Conservation (phyloP, 1,140 invertebrate genomes). For the Zaprionus camerounensis region DNA sequence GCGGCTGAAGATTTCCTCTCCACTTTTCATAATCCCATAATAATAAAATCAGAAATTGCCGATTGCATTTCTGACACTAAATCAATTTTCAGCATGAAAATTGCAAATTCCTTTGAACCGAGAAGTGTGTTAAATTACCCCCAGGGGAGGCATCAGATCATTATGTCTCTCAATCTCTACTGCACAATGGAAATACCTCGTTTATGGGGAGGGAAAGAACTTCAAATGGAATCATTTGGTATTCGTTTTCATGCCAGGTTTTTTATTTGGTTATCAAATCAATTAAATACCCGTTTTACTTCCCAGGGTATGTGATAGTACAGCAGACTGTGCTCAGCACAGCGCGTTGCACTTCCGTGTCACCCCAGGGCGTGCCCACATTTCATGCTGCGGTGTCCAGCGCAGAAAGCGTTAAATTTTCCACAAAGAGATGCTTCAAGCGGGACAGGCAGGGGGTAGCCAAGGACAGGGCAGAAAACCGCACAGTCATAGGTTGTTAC, state of each 20-base stretch:
- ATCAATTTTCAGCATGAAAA: constrained; percentile 71
- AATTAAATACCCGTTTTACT: neutral
- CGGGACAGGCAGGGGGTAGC: constrained; percentile 8
- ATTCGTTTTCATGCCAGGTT: neutral
- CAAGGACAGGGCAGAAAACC: constrained; percentile 36
- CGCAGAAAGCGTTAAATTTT: constrained; percentile 65
- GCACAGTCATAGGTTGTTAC: constrained; percentile 29
- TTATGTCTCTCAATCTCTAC: neutral
- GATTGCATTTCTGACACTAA: constrained; percentile 51
- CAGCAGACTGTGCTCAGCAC: neutral
- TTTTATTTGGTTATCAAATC: neutral
- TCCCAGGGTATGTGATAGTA: constrained; percentile 2
- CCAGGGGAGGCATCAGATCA: constrained; percentile 10
- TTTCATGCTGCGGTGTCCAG: constrained; percentile 54
- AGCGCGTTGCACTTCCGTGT: neutral
- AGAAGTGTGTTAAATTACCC: constrained; percentile 42
- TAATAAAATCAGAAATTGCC: constrained; percentile 38
- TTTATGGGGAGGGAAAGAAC: neutral
- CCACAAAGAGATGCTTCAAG: constrained; percentile 30
- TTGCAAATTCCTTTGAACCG: constrained; percentile 34
- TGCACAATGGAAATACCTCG: neutral
- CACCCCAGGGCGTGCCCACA: constrained; percentile 55
- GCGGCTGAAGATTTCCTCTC: constrained; percentile 10
- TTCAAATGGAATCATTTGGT: neutral
- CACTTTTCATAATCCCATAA: constrained; percentile 7